phyloP scores from a whole-genome alignment of 2,113 vertebrate species.

The Heptranchias perlo region DNA sequence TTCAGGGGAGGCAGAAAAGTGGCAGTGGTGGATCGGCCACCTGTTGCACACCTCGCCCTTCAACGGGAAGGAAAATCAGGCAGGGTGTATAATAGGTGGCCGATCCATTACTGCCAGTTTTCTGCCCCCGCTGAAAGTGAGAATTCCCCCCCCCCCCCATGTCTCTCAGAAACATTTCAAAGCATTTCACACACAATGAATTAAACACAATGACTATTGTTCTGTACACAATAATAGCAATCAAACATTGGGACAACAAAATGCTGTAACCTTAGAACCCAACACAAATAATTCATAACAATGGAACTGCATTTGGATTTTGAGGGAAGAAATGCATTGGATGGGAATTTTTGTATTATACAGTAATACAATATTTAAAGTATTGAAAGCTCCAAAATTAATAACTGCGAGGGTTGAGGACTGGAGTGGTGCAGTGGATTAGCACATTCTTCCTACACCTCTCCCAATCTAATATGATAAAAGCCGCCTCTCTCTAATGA shows the following conservation, averaged over 20 bases:
- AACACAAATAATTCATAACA: constrained; percentile 7
- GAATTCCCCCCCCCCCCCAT: background rate
- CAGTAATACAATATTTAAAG: background rate
- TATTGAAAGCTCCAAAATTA: background rate
- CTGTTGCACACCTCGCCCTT: background rate
- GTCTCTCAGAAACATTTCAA: background rate
- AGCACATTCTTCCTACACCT: background rate
- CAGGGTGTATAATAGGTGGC: background rate
- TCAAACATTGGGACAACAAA: background rate
- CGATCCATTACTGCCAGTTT: background rate
- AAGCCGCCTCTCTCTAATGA: background rate
- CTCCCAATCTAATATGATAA: background rate
- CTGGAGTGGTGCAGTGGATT: background rate
- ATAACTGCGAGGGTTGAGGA: background rate
- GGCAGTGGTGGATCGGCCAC: background rate
- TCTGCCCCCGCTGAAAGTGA: background rate
- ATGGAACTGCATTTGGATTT: background rate
- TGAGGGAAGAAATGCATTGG: background rate
- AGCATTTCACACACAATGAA: background rate
- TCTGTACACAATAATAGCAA: background rate
- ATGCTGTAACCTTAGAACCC: background rate
- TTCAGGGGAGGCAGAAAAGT: background rate
- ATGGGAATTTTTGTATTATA: background rate
- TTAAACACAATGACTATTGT: background rate
- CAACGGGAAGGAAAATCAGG: background rate